A percentile compares a stretch with the other conserved stretches of the same genome.
These are phyloP conservation scores for Sycobia sp. DNA, from an alignment of 1,140 invertebrate genomes.

Conservation along the genomic window DNA sequence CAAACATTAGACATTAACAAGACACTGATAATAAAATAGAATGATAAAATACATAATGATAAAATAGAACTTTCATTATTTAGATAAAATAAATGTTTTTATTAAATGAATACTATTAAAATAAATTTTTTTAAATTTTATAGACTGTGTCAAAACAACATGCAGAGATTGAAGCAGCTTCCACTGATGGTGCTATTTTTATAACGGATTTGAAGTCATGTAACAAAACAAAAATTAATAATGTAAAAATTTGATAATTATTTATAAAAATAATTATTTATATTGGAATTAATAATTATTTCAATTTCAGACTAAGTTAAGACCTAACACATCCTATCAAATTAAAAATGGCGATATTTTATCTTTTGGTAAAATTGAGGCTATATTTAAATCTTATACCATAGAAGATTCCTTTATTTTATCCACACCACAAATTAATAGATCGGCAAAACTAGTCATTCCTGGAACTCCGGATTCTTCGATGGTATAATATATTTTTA, in stretches of 20 bases:
- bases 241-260: conserved; percentile 37
- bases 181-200: conserved; percentile 40
- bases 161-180: conserved; percentile 51
- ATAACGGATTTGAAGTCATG: conserved; percentile 50
- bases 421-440: conserved; percentile 38
- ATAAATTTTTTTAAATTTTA: conserved; percentile 34
- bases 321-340: conserved; percentile 44
- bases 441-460: conserved; percentile 22
- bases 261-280: conserved; percentile 46
- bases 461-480: conserved; percentile 42
- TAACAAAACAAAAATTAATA: conserved; percentile 52
- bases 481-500: conserved; percentile 35
- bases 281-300: conserved; percentile 34
- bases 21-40: too few species aligned
- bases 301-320: conserved; percentile 40
- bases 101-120: too few species aligned
- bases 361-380: conserved; percentile 41
- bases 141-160: conserved; percentile 54
- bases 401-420: conserved; percentile 30
- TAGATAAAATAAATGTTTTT: too few species aligned
- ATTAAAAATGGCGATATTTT: conserved; percentile 44
- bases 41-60: too few species aligned
- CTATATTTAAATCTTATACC: conserved; percentile 26
- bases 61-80: too few species aligned
- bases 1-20: too few species aligned